Conservation (phyloP, 2,113 vertebrate genomes). For the Emydocephalus ijimae region DNA sequence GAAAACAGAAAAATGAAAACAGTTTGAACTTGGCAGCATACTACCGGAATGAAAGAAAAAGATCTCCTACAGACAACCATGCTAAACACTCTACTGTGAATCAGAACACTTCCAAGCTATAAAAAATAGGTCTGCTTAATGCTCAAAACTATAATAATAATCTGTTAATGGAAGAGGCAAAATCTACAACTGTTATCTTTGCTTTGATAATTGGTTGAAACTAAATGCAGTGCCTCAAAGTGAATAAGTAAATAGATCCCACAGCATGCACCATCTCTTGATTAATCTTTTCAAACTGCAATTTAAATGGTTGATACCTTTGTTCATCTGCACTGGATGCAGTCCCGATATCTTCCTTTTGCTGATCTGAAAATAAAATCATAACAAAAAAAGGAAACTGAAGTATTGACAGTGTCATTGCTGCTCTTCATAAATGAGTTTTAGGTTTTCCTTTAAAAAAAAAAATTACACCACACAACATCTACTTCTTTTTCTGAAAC, state of each 20-base stretch:
- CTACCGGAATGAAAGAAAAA: background rate
- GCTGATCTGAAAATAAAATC: constrained; percentile 11
- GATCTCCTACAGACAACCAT: too few relatives aligned
- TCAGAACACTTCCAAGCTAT: background rate
- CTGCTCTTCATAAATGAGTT: background rate
- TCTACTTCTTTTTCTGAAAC: background rate
- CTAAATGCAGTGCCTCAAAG: background rate
- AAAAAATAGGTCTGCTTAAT: background rate
- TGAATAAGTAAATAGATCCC: background rate
- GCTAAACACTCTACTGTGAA: background rate
- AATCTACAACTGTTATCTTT: background rate
- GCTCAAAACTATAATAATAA: background rate
- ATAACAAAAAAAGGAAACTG: background rate
- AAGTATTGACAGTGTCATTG: background rate
- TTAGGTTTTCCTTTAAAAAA: background rate
- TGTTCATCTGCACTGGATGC: background rate
- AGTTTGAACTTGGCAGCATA: background rate
- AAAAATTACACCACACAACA: background rate
- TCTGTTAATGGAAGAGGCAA: background rate
- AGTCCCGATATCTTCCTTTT: background rate
- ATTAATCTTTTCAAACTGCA: background rate
- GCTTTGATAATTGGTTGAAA: background rate
- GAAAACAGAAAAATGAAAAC: background rate
- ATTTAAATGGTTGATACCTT: constrained; percentile 13
- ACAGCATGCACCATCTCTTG: background rate